Evolutionary conservation across 2,113 vertebrate genomes (phyloP), one percentile per base, ranked within the genome.

Genomic region (Ammodytes dubius): DNA sequence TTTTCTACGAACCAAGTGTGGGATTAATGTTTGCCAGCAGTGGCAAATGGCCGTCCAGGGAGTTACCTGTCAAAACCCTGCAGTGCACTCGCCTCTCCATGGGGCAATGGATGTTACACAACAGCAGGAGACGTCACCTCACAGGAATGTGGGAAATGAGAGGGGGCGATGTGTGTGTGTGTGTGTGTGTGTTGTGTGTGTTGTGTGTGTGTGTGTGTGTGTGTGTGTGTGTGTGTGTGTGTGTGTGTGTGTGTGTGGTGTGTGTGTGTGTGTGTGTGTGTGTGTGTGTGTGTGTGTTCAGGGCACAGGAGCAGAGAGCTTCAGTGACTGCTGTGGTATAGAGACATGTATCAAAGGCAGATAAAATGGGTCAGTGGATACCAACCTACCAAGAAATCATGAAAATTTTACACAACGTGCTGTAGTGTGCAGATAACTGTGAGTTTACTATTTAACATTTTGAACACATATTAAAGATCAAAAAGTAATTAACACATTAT

Each of bases 21-120:
- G 74, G 81, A 83, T 85, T 81, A 74, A 84, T 75, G 74, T 76
- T 74, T 60, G 77, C 63, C 73, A 60, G 80, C 1, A 65, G 84
- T 86, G 77, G 57, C 47, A 47, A 87, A 84, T 61, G 14, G 74
- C 27, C 3, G 39, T 85, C 74, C 19, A 9, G 86, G 77, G 90
- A 86, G 82, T 66, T 73, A 80, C 75, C 88, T 84, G 87, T 82
- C 83, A 86, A 73, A 63, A 74, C 72, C 86, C 83, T 15, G 86
- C 76, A 37, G 86, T 11, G 73, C 3, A 7, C 54, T 4, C 66
- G 65, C 76, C 68, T 71, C 72, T 74, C 66, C 17, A 0, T 1
- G 0, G 66, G 57, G 27, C 57, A 11, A 81, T 74, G 78, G 80
- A 85, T 82, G 85, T 84, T 82, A 66, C 78, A 68, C 69, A 84